These are phyloP conservation scores for Psophia crepitans DNA, from an alignment of 2,113 vertebrate genomes.

Conservation along the genomic window DNA sequence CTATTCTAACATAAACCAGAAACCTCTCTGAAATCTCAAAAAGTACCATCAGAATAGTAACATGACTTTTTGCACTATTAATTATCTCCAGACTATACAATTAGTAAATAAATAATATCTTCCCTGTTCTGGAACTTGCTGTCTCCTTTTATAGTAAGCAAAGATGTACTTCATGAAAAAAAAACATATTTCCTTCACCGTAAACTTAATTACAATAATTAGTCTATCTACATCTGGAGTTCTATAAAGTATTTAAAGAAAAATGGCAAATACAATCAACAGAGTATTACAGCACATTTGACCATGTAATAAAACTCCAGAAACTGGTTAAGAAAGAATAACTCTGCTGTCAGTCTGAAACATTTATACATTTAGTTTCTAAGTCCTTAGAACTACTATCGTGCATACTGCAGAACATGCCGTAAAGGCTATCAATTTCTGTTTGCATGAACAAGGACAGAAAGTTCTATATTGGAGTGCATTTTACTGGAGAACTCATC, in stretches of 20 bases:
- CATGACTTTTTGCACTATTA: accelerated
- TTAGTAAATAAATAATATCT: neutral
- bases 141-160: neutral
- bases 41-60: neutral
- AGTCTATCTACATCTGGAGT: neutral
- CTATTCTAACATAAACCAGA: neutral
- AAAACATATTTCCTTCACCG: accelerated
- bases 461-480: neutral
- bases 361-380: neutral
- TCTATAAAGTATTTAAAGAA: neutral
- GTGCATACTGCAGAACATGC: neutral
- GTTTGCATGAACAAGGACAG: neutral
- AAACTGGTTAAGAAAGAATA: neutral
- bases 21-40: neutral
- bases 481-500: neutral
- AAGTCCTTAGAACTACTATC: neutral
- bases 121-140: neutral
- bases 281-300: neutral
- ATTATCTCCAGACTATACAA: neutral
- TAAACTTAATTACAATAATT: neutral
- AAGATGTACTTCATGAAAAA: neutral
- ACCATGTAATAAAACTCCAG: neutral
- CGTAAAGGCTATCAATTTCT: neutral
- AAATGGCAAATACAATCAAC: neutral
- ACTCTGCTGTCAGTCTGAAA: neutral